Evolutionary conservation across 2,113 vertebrate species (phyloP).

Genomic region (Daboia siamensis): DNA sequence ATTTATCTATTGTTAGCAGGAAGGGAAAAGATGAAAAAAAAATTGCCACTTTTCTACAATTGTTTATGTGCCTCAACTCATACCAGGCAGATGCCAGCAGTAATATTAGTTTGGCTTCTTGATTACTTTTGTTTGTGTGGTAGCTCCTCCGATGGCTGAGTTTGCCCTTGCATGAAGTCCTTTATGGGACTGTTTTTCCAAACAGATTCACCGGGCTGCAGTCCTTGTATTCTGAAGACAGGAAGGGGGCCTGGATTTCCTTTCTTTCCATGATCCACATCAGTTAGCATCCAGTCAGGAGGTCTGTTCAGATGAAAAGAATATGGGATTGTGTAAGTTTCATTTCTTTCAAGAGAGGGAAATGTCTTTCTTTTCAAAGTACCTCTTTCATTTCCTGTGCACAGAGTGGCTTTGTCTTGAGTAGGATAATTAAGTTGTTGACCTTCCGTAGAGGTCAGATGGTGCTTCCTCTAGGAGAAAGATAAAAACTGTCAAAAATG

Average conservation of each 20-base stretch:
- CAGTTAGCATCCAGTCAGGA: conserved; percentile 57
- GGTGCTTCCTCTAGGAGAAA: conserved; percentile 65
- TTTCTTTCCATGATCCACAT: conserved; percentile 46
- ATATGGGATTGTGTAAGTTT: conserved; percentile 51
- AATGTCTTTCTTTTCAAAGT: conserved; percentile 60
- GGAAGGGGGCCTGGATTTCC: conserved; percentile 52
- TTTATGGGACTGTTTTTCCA: conserved; percentile 21
- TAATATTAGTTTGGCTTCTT: conserved; percentile 36
- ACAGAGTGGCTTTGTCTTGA: conserved; percentile 68
- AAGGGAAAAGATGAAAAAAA: neutral
- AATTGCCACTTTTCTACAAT: neutral
- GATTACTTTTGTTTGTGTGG: neutral
- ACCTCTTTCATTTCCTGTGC: conserved; percentile 71
- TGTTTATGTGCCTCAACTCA: neutral
- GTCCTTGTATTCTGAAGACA: conserved; percentile 40
- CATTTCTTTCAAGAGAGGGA: conserved; percentile 61
- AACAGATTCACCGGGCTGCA: conserved; percentile 18
- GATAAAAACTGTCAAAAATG: conserved; percentile 68
- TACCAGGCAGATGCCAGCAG: neutral
- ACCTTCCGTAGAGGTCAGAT: conserved; percentile 70
- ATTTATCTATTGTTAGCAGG: neutral
- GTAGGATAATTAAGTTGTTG: conserved; percentile 73
- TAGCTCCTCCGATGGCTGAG: neutral
- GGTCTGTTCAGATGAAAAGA: conserved; percentile 52
- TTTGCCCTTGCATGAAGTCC: neutral